Percentiles rank a stretch among this genome's conserved stretches.
Conservation (phyloP, 2,888 invertebrate genomes). For the Agrotis exclamationis region DNA sequence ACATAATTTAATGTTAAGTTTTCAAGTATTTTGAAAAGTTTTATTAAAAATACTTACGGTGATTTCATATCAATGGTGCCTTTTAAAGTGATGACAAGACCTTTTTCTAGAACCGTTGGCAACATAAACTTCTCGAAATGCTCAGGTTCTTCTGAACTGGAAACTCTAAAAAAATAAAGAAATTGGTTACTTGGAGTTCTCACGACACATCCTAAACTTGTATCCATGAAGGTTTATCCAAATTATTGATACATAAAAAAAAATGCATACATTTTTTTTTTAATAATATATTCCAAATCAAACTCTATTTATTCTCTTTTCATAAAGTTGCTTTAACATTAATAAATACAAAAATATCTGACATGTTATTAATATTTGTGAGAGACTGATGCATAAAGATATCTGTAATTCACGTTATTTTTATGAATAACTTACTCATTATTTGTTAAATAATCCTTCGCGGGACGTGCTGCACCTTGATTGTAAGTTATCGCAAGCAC, state of each 20-base stretch:
- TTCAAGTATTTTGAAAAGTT: neutral
- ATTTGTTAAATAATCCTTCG: constrained; percentile 36
- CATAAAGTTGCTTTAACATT: too few relatives aligned
- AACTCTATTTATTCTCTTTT: too few relatives aligned
- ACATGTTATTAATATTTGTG: too few relatives aligned
- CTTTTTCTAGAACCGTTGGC: constrained; percentile 53
- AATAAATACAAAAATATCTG: too few relatives aligned
- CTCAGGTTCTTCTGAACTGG: constrained; percentile 31
- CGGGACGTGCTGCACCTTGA: constrained; percentile 67
- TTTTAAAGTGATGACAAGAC: constrained; percentile 47
- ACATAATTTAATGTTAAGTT: neutral
- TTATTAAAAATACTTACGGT: constrained; percentile 57
- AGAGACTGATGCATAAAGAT: neutral
- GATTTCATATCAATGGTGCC: constrained; percentile 54
- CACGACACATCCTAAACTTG: neutral
- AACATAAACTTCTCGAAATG: constrained; percentile 34
- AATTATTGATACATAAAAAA: too few relatives aligned
- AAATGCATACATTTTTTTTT: too few relatives aligned
- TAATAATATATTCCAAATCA: too few relatives aligned
- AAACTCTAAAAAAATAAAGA: constrained; percentile 38
- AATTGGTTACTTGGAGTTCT: constrained; percentile 14
- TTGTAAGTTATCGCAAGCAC: constrained; percentile 67
- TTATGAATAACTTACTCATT: constrained; percentile 55
- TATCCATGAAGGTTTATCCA: neutral
- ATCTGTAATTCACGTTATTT: constrained; percentile 2